phyloP scores from a whole-genome alignment of 2,797 vertebrate species.

The Enteromius argenteus region DNA sequence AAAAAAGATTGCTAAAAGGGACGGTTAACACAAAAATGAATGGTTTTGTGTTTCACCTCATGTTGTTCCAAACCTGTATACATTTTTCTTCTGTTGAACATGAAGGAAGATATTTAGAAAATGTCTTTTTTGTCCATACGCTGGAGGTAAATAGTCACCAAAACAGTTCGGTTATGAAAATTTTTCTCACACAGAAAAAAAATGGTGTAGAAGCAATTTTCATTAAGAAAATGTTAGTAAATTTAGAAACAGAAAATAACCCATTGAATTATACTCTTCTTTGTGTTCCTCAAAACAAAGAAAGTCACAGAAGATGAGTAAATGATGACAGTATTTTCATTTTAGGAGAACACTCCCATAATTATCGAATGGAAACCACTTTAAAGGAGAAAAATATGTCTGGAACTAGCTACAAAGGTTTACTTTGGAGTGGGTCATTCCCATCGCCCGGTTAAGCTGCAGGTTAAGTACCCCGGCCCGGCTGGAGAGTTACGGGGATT shows the following conservation, averaged over 20 bases:
- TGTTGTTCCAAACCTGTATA: background rate
- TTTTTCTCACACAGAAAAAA: background rate
- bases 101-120: slow-evolving; percentile 10
- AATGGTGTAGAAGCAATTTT: background rate
- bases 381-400: background rate
- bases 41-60: background rate
- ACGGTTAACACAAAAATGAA: background rate
- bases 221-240: background rate
- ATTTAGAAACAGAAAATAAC: background rate
- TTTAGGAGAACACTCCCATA: background rate
- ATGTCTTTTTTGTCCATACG: background rate
- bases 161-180: background rate
- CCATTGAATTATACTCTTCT: background rate
- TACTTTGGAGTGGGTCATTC: background rate
- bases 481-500: slow-evolving; percentile 55
- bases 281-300: background rate
- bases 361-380: background rate
- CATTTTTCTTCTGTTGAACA: background rate
- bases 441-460: background rate
- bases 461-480: slow-evolving; percentile 35
- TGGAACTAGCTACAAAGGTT: slow-evolving; percentile 1
- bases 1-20: background rate
- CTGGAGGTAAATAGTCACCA: background rate
- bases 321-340: background rate
- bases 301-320: background rate